phyloP scores from a whole-genome alignment of 2,797 vertebrate genomes.

The Hephaestus fuliginosus region DNA sequence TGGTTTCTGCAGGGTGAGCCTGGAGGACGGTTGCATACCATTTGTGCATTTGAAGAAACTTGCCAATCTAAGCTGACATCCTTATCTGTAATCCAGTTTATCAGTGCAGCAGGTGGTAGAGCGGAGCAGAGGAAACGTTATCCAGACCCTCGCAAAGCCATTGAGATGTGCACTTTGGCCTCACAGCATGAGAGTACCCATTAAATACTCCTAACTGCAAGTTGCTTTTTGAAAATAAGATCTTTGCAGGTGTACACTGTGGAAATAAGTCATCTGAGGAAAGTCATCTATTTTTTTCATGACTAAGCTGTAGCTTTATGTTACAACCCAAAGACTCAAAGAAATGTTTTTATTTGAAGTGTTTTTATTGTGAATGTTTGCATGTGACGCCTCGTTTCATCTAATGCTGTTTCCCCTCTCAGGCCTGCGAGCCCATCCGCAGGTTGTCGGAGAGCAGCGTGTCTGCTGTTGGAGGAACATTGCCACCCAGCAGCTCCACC shows the following conservation, averaged over 20 bases:
- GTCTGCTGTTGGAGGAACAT: conserved; percentile 84
- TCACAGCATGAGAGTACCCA: conserved; percentile 8
- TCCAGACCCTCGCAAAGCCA: conserved; percentile 47
- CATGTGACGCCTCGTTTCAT: not conserved
- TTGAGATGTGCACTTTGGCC: conserved; percentile 67
- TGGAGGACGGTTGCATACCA: not conserved
- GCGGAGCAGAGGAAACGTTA: conserved; percentile 49
- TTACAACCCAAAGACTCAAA: not conserved
- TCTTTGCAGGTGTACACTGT: not conserved
- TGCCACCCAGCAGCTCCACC: conserved; percentile 91
- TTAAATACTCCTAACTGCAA: conserved; percentile 15
- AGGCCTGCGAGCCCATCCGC: conserved; percentile 93
- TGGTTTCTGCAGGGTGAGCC: conserved; percentile 3
- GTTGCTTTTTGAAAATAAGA: not conserved
- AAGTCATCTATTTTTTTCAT: not conserved
- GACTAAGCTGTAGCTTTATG: not conserved
- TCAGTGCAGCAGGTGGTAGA: conserved; percentile 70
- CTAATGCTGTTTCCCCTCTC: conserved; percentile 5
- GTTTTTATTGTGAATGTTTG: not conserved
- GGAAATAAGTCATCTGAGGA: not conserved
- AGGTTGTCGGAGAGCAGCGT: conserved; percentile 90
- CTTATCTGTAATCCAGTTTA: conserved; percentile 70
- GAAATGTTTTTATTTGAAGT: not conserved
- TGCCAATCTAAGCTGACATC: conserved; percentile 39
- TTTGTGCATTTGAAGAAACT: conserved; percentile 28